Conservation (phyloP, 2,113 vertebrate species). For the Salvelinus sp. region DNA sequence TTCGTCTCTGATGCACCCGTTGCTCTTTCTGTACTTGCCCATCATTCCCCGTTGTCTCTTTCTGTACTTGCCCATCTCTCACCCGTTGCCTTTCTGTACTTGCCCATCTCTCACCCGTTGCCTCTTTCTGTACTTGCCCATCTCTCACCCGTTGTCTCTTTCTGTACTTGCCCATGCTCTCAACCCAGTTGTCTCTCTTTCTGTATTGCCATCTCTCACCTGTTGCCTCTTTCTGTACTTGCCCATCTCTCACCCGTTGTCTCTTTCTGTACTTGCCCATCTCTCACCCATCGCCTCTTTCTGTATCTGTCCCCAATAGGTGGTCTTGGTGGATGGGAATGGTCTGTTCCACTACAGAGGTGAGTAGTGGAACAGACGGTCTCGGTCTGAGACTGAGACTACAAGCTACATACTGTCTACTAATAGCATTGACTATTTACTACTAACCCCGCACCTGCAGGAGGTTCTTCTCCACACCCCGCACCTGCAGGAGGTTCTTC, state of each 20-base stretch:
- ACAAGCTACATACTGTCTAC: no score
- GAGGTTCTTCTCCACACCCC: no score
- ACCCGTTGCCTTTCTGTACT: not conserved
- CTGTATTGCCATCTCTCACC: not conserved
- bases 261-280: not conserved
- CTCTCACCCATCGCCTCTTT: not conserved
- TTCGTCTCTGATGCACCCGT: not conserved
- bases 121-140: not conserved
- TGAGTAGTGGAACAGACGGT: conserved; percentile 44
- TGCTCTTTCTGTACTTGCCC: not conserved
- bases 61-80: not conserved
- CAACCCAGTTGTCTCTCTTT: not conserved
- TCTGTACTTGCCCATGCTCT: not conserved
- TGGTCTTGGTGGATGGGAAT: conserved; percentile 93
- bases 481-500: no score
- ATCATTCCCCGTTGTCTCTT: not conserved
- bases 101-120: not conserved
- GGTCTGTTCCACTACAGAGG: conserved; percentile 92
- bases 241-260: not conserved
- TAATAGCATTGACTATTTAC: no score
- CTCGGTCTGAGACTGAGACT: no score
- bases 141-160: not conserved
- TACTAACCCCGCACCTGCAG: no score
- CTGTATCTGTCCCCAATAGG: conserved; percentile 67
- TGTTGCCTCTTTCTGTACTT: not conserved